These are phyloP conservation scores for Mico argentatus DNA, from an alignment of 2,797 vertebrate genomes.

Conservation along the genomic window DNA sequence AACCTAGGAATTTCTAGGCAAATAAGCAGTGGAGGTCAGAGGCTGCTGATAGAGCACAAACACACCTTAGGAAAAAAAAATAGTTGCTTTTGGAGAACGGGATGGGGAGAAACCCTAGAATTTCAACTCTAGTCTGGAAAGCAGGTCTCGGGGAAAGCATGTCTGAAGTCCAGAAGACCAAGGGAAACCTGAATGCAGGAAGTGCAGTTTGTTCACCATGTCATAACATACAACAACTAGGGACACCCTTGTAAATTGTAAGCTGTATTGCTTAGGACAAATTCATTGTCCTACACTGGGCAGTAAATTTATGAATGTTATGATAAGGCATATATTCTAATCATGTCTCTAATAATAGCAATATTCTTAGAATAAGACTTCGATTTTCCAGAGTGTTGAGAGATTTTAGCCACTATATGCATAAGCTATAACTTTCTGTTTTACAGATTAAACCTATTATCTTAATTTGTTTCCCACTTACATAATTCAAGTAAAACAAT, in stretches of 20 bases:
- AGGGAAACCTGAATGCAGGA: neutral
- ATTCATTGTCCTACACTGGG: neutral
- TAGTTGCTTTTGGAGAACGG: neutral
- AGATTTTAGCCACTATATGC: neutral
- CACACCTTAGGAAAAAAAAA: neutral
- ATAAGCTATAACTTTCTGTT: neutral
- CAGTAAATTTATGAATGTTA: slow-evolving; percentile 17
- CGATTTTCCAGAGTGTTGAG: neutral
- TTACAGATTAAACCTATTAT: neutral
- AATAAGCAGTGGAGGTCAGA: neutral
- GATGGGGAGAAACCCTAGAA: neutral
- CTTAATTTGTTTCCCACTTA: neutral
- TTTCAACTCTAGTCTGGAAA: neutral
- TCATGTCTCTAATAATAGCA: neutral
- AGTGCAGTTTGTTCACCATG: accelerated
- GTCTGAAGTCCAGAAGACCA: neutral
- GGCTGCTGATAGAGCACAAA: too few relatives aligned
- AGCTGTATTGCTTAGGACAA: neutral
- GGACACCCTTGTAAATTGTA: neutral
- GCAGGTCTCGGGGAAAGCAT: neutral
- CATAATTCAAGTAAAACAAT: neutral
- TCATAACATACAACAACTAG: neutral
- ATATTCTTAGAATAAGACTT: neutral
- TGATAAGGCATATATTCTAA: neutral
- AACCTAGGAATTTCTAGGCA: neutral